Evolutionary conservation across 2,888 invertebrate genomes (phyloP).

Genomic region (Matsumyia berberina): DNA sequence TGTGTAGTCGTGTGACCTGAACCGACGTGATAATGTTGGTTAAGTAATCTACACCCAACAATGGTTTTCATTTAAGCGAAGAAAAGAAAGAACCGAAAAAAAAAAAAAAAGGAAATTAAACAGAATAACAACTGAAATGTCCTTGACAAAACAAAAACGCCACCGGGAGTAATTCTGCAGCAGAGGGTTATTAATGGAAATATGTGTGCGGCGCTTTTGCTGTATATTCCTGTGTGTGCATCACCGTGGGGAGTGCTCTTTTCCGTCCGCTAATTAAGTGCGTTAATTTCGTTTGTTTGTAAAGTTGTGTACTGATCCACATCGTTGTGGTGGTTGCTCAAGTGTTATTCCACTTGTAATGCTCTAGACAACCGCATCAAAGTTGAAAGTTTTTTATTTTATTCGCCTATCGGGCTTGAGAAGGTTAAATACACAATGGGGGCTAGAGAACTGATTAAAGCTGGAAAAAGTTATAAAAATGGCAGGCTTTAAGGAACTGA

Average conservation of each 20-base stretch:
- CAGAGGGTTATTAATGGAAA: conserved; percentile 49
- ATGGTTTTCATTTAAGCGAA: conserved; percentile 32
- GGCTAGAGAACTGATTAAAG: too few species aligned
- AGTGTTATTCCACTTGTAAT: conserved; percentile 37
- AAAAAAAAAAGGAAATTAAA: conserved; percentile 53
- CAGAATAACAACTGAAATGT: conserved; percentile 65
- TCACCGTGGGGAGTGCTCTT: conserved; percentile 42
- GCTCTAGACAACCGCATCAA: conserved; percentile 54
- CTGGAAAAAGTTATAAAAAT: too few species aligned
- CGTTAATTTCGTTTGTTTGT: conserved; percentile 59
- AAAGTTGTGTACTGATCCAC: conserved; percentile 1
- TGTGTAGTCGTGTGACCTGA: conserved; percentile 24
- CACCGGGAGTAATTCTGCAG: conserved; percentile 63
- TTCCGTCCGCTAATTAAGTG: conserved; percentile 70
- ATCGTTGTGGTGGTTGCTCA: conserved; percentile 3
- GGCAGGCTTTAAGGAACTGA: too few species aligned
- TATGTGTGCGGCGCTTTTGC: not conserved
- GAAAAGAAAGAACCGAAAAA: conserved; percentile 1
- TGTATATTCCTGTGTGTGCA: conserved; percentile 14
- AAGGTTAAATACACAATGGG: not conserved
- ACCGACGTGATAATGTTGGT: conserved; percentile 55
- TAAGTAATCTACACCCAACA: conserved; percentile 64
- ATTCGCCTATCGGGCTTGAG: not conserved
- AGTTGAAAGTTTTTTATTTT: conserved; percentile 40
- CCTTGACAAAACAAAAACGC: conserved; percentile 63